Base-by-base conservation (phyloP, 2,797 vertebrate genomes). In the Channallabes apus region DNA sequence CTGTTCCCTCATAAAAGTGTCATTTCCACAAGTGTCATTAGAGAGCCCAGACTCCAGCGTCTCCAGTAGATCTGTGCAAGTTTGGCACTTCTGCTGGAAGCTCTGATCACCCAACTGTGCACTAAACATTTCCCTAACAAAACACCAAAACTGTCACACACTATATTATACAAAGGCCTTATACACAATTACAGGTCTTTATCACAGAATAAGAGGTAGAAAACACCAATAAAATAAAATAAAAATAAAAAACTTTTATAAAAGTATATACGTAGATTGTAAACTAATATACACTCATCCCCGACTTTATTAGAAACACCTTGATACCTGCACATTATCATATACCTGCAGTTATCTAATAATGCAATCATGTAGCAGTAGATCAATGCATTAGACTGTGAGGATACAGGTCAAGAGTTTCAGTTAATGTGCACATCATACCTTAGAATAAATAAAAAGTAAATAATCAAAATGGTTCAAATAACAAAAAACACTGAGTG, bases 11-110 rank as follows among this genome's bases (percentile, higher is more conserved):
- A 97, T 91, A 41, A 89, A 88, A 24, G 92, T 92, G 82, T 92
- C 91, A 8, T 27, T 91, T 24, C 87, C 89, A 20, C 91, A 87
- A 41, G 91, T 82, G 18, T 89, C 88, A 84, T 87, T 88, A 18
- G 91, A 88, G 0, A 82, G 68, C 9, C 92, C 92, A 3, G 22
- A 87, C 88, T 93, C 93, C 88, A 96, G 89, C 88, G 92, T 95
- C 84, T 96, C 94, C 87, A 96, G 90, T 80, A 97, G 93, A 0
- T 88, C 92, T 29, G 84, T 91, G 94, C 97, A 95, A 68, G 90
- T 93, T 61, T 95, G 91, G 87, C 94, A 96, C 89, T 94, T 97
- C 87, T 92, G 90, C 89, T 96, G 88, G 89, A 97, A 96, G 87
- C 82, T 95, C 75, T 92, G 93, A 54, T 92, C 91, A 84, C 61